Conservation (phyloP, 2,797 vertebrate genomes). For the Cheirogaleus major region DNA sequence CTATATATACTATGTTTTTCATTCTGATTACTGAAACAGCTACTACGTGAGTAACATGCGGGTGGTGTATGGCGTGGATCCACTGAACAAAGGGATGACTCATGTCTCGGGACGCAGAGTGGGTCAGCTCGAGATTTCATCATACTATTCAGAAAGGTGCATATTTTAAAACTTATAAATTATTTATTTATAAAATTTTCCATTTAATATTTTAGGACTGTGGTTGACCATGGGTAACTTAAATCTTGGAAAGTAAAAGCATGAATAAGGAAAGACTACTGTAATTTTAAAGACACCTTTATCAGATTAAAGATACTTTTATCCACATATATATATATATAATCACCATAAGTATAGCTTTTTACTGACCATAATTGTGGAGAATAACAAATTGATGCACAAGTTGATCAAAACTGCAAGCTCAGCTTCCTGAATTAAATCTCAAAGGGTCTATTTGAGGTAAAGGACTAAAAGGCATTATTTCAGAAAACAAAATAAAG, state of each 20-base stretch:
- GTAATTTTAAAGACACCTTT: neutral
- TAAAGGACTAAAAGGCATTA: neutral
- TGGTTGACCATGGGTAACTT: neutral
- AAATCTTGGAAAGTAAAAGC: neutral
- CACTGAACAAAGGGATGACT: neutral
- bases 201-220: neutral
- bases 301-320: neutral
- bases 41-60: neutral
- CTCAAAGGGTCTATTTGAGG: neutral
- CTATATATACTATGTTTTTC: neutral
- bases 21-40: neutral
- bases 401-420: neutral
- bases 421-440: neutral
- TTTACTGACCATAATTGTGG: neutral
- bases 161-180: neutral
- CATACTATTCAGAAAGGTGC: neutral
- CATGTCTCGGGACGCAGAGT: accelerated
- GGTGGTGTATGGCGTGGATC: neutral
- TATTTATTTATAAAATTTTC: neutral
- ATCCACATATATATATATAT: neutral
- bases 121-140: neutral
- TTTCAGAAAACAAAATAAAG: neutral
- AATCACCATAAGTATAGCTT: neutral
- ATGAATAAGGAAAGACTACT: neutral
- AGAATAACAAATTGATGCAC: neutral